Evolutionary conservation across 2,888 invertebrate species (phyloP).

Genomic region (Chaitophorus viminalis): DNA sequence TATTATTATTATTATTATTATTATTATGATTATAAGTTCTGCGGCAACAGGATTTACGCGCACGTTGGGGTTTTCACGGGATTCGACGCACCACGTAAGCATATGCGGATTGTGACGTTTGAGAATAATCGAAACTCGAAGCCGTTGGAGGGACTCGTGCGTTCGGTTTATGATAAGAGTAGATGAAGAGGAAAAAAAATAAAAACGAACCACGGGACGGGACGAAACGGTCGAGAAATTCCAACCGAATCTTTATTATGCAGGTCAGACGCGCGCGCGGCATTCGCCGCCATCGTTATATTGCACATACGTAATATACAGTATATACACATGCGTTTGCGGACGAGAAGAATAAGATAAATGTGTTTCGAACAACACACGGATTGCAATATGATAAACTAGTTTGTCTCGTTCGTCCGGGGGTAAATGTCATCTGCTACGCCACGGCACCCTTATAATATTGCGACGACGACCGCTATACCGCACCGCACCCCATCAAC

Average conservation of each 20-base stretch:
- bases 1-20: too few species aligned
- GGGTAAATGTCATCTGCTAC: neutral
- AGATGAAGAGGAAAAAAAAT: neutral
- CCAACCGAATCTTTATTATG: conserved; percentile 46
- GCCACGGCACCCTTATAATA: neutral
- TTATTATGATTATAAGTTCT: too few species aligned
- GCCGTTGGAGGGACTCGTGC: too few species aligned
- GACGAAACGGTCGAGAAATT: conserved; percentile 2
- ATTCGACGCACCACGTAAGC: too few species aligned
- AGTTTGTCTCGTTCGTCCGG: conserved; percentile 39
- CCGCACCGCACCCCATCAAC: neutral
- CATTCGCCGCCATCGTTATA: neutral
- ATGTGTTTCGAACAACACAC: conserved; percentile 39
- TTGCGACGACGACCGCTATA: neutral
- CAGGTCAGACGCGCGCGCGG: conserved; percentile 27
- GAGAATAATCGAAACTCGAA: too few species aligned
- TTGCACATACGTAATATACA: conserved; percentile 31
- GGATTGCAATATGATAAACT: conserved; percentile 52
- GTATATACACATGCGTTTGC: neutral
- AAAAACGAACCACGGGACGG: neutral
- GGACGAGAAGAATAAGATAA: conserved; percentile 25
- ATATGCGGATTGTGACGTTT: too few species aligned
- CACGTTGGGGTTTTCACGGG: too few species aligned
- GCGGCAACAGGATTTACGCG: too few species aligned
- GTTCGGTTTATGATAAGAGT: neutral